Conservation (phyloP, 2,113 vertebrate species). For the human (Homo sapiens) region DNA sequence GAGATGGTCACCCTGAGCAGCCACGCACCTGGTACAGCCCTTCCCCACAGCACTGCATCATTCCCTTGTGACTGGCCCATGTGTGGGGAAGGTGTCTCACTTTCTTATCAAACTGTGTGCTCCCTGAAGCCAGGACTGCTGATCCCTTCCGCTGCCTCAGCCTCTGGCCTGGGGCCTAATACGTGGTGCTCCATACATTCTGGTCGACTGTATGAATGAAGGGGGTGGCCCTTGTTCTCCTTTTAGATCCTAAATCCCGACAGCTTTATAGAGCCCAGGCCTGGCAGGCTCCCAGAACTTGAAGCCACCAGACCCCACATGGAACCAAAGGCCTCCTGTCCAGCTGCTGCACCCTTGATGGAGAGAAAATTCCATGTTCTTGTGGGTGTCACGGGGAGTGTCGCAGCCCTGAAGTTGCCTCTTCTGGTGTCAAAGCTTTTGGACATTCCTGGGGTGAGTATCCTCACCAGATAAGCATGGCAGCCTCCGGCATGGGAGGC, state of each 20-base stretch:
- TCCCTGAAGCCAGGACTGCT: not conserved
- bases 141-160: not conserved
- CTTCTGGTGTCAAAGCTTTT: constrained; percentile 87
- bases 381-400: constrained; percentile 94
- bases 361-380: constrained; percentile 81
- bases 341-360: not conserved
- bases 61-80: not conserved
- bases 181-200: not conserved
- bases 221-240: not conserved
- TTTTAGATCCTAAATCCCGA: constrained; percentile 6
- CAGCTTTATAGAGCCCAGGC: constrained; percentile 60
- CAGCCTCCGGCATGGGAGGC: not conserved
- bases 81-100: not conserved
- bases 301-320: not conserved
- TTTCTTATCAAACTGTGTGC: not conserved
- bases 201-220: not conserved
- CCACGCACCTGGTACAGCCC: not conserved
- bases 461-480: not conserved
- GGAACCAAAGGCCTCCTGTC: not conserved
- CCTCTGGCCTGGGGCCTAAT: not conserved
- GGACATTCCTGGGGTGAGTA: constrained; percentile 89
- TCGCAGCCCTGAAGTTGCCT: constrained; percentile 94
- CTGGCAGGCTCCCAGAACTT: not conserved
- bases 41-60: not conserved
- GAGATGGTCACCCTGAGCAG: not conserved